A percentile compares a stretch with the other conserved stretches of the same genome.
Evolutionary conservation across 2,797 vertebrate species (phyloP).

Genomic region (Lerista edwardsae): DNA sequence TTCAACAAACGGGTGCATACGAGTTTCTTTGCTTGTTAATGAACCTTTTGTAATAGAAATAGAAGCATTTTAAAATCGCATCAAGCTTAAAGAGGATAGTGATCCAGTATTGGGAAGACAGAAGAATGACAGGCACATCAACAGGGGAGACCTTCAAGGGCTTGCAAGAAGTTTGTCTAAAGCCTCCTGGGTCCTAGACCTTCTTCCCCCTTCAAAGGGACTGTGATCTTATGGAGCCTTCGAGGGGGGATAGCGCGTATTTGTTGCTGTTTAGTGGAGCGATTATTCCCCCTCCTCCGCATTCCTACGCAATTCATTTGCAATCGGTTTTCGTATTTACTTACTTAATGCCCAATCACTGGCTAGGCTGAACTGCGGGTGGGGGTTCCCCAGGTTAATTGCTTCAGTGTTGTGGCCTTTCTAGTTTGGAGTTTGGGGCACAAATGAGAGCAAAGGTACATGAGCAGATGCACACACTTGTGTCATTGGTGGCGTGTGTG

Average conservation of each 20-base stretch:
- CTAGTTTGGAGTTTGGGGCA: no score
- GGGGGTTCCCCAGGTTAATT: background rate
- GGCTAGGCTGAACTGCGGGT: background rate
- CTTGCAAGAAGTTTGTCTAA: constrained; percentile 12
- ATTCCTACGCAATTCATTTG: background rate
- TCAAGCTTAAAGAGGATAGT: background rate
- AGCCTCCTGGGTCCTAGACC: background rate
- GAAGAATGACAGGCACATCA: background rate
- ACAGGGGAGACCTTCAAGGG: background rate
- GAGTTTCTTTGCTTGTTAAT: background rate
- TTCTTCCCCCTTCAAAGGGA: background rate
- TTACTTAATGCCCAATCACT: background rate
- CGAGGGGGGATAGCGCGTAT: background rate
- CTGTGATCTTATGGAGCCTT: no score
- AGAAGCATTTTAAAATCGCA: background rate
- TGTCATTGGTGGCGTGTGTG: background rate
- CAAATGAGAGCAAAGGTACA: background rate
- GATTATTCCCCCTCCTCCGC: background rate
- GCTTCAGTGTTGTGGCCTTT: no score
- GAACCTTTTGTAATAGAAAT: no score
- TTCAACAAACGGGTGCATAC: background rate
- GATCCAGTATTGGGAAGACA: background rate
- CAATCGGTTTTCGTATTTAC: background rate
- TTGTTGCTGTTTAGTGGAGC: background rate
- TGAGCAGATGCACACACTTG: background rate